Evolutionary conservation across 2,888 invertebrate species (phyloP), one percentile per base, ranked within the genome.

Genomic region (Dryocosmus kuriphilus): DNA sequence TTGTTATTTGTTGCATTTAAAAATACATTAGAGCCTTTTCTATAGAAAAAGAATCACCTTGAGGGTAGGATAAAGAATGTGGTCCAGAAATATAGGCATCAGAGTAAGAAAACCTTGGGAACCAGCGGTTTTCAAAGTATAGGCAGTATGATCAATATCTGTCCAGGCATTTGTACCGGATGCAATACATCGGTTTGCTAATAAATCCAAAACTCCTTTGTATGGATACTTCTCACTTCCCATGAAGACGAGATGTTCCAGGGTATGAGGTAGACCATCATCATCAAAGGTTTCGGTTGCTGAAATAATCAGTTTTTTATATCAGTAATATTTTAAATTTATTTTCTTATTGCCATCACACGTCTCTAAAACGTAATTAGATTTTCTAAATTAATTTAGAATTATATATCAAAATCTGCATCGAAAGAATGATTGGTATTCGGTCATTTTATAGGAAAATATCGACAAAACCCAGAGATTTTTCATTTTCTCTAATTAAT

Each of bases 121-220:
- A 27, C 96, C 96, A 5, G 97, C 97, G 38, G 97, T 98, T 80
- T 95, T 95, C 92, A 98, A 95, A 0, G 97, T 97, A 90, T 98
- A 98, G 86, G 96, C 96, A 0, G 98, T 98, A 89, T 97, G 97
- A 91, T 98, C 98, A 0, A 93, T 94, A 88, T 95, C 95, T 0
- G 98, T 98, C 95, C 96, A 96, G 0, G 98, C 98, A 92, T 98
- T 98, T 4, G 98, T 98, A 1, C 98, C 98, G 60, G 96, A 96
- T 1, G 98, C 97, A 88, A 97, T 93, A 88, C 97, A 98, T 51
- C 97, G 94, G 91, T 98, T 98, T 9, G 98, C 98, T 84, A 98
- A 92, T 75, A 98, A 93, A 92, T 98, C 98, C 80, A 98, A 92
- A 67, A 98, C 95, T 6, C 98, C 98, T 91, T 97, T 98, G 90